phyloP scores from a whole-genome alignment of 2,888 invertebrate species.

The Dioctria linearis region DNA sequence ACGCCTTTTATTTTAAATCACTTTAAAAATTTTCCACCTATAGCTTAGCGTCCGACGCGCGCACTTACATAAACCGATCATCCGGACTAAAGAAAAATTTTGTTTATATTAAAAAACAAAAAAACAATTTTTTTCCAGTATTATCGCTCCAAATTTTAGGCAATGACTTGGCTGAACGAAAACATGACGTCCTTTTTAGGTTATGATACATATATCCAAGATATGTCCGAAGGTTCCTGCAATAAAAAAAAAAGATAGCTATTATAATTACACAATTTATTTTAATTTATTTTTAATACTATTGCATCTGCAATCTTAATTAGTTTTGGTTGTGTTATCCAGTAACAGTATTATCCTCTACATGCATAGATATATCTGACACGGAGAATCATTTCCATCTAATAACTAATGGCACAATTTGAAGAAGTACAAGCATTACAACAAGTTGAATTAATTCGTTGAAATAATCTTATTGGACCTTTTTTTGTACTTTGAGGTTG shows the following conservation, averaged over 20 bases:
- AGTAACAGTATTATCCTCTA: no score
- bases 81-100: neutral
- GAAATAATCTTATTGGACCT: no score
- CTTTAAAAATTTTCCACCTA: conserved; percentile 34
- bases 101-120: neutral
- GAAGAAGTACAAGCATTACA: no score
- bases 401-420: no score
- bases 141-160: neutral
- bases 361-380: no score
- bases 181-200: neutral
- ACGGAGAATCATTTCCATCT: no score
- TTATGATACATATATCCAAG: neutral
- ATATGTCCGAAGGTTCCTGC: neutral
- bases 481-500: no score
- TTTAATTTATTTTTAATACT: no score
- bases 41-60: conserved; percentile 47
- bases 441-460: no score
- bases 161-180: no score
- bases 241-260: neutral
- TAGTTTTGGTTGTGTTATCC: no score
- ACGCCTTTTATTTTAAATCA: neutral
- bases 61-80: conserved; percentile 43
- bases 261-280: neutral
- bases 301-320: no score
- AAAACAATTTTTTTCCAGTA: neutral